These are phyloP conservation scores for Trichonephila inaurata DNA, from an alignment of 1,140 invertebrate genomes.

Conservation along the genomic window DNA sequence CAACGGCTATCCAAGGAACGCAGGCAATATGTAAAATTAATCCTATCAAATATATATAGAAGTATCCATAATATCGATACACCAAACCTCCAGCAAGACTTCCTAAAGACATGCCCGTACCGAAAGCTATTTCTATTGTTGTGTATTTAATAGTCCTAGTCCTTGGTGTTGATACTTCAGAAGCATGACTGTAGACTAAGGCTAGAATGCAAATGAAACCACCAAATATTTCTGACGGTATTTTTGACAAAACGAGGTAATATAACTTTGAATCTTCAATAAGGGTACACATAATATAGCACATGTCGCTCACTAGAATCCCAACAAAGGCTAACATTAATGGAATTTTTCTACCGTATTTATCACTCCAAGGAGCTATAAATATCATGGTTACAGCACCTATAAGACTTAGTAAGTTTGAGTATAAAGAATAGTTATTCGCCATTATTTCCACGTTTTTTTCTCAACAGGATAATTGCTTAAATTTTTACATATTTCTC, in stretches of 20 bases:
- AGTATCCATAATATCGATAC: conserved; percentile 56
- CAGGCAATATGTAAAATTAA: neutral
- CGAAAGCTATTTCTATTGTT: conserved; percentile 81
- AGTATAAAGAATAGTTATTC: conserved; percentile 79
- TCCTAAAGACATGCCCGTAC: conserved; percentile 80
- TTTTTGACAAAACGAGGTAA: conserved; percentile 37
- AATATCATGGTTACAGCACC: conserved; percentile 80
- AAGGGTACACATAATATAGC: neutral
- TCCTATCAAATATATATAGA: conserved; percentile 20
- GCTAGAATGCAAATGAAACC: conserved; percentile 68
- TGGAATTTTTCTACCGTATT: conserved; percentile 89
- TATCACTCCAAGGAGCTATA: conserved; percentile 85
- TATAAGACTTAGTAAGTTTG: conserved; percentile 71
- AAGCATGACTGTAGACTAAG: conserved; percentile 48
- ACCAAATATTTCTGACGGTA: conserved; percentile 55
- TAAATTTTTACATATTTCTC: conserved; percentile 68
- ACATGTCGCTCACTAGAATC: conserved; percentile 85
- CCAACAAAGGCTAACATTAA: conserved; percentile 90
- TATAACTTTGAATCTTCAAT: conserved; percentile 21
- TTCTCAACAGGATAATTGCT: conserved; percentile 77
- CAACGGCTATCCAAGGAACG: conserved; percentile 1
- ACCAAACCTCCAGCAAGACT: conserved; percentile 24
- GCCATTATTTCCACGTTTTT: conserved; percentile 34
- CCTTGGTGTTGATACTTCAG: conserved; percentile 25
- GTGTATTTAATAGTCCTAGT: conserved; percentile 82